These are phyloP conservation scores for Mobula hypostoma DNA, from an alignment of 2,113 vertebrate species.

Conservation along the genomic window DNA sequence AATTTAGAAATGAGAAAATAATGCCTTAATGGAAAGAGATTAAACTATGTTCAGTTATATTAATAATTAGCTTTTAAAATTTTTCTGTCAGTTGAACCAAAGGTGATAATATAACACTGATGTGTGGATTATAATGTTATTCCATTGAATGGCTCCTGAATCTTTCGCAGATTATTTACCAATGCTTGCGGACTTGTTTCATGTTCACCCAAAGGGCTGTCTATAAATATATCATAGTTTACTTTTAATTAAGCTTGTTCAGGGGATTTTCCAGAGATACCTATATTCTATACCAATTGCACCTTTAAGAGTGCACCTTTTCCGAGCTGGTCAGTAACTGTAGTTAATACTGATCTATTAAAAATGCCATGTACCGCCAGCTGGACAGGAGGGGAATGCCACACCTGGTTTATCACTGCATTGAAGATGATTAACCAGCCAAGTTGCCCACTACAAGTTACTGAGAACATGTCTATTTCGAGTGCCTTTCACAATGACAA, in stretches of 20 bases:
- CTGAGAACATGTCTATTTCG: background rate
- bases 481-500: too few species aligned
- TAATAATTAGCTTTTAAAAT: background rate
- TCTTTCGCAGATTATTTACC: background rate
- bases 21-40: too few species aligned
- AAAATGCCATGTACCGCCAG: background rate
- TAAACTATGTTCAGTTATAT: background rate
- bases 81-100: background rate
- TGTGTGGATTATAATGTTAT: background rate
- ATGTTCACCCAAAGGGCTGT: background rate
- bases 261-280: background rate
- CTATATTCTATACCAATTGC: background rate
- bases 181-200: too few species aligned
- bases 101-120: background rate
- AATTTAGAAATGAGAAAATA: background rate
- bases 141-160: background rate
- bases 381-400: background rate
- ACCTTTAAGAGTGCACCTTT: background rate
- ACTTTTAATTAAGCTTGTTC: background rate
- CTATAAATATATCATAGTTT: background rate
- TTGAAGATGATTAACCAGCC: background rate
- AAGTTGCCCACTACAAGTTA: background rate
- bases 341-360: background rate
- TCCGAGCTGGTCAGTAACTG: background rate
- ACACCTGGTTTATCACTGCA: background rate